phyloP scores from a whole-genome alignment of 2,888 invertebrate species.

The Dexiosoma caninum region DNA sequence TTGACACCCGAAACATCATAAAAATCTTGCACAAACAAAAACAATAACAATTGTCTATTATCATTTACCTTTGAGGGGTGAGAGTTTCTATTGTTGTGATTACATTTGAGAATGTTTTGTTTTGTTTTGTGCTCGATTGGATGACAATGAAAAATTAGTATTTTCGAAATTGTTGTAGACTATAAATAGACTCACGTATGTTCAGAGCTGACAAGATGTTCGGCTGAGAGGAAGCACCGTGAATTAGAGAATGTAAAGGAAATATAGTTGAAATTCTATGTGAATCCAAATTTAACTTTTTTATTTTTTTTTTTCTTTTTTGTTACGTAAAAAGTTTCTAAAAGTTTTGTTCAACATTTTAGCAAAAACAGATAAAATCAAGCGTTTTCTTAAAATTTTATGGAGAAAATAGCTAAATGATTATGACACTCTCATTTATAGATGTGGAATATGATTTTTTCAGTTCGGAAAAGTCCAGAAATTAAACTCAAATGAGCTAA shows the following conservation, averaged over 20 bases:
- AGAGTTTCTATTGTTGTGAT: slow-evolving; percentile 52
- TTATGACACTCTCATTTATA: too few species aligned
- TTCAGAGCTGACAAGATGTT: background rate
- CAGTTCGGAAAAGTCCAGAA: too few species aligned
- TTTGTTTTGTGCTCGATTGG: background rate
- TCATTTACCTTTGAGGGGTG: slow-evolving; percentile 52
- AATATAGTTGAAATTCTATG: too few species aligned
- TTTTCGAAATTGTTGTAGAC: slow-evolving; percentile 27
- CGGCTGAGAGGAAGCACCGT: background rate
- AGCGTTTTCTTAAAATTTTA: too few species aligned
- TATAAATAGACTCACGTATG: background rate
- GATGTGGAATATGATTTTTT: too few species aligned
- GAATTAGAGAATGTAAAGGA: background rate
- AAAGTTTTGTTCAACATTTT: too few species aligned
- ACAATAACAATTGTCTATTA: slow-evolving; percentile 15
- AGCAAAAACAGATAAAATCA: too few species aligned
- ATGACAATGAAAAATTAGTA: slow-evolving; percentile 53
- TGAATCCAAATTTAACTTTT: too few species aligned
- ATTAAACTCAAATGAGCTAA: too few species aligned
- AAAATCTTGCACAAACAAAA: slow-evolving; percentile 21
- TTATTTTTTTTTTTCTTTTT: too few species aligned
- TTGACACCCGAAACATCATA: slow-evolving; percentile 66
- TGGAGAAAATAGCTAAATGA: too few species aligned
- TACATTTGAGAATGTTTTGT: slow-evolving; percentile 15
- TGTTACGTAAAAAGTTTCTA: background rate